Conservation (phyloP, 2,797 vertebrate species). For the Trichosurus vulpecula region DNA sequence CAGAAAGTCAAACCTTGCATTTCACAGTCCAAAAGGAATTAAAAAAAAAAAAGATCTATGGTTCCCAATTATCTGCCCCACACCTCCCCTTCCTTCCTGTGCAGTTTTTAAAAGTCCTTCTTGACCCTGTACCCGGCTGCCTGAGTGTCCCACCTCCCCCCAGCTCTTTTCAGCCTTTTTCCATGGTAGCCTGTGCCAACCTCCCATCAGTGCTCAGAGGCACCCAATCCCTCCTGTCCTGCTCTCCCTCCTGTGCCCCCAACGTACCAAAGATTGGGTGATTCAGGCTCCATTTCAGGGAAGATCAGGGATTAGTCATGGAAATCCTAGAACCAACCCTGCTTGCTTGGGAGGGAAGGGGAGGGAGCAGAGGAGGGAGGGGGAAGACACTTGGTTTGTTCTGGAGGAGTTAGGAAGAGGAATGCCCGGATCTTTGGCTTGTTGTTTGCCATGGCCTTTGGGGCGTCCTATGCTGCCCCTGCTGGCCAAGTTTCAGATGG, state of each 20-base stretch:
- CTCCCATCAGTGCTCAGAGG: not conserved
- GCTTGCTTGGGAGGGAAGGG: slow-evolving; percentile 30
- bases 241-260: too few species aligned
- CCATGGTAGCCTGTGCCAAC: not conserved
- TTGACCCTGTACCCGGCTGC: not conserved
- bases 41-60: not conserved
- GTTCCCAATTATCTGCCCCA: not conserved
- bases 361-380: not conserved
- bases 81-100: not conserved
- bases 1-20: not conserved
- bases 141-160: not conserved
- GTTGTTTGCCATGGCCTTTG: not conserved
- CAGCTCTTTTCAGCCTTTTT: not conserved
- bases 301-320: slow-evolving; percentile 67
- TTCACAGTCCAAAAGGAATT: not conserved
- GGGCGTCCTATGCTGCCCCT: slow-evolving; percentile 66
- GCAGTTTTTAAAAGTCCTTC: not conserved
- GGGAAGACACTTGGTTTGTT: not conserved
- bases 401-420: slow-evolving; percentile 12
- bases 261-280: not conserved
- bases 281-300: slow-evolving; percentile 61
- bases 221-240: accelerated
- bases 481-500: slow-evolving; percentile 29
- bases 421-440: slow-evolving; percentile 55
- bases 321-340: slow-evolving; percentile 61